phyloP scores from a whole-genome alignment of 2,888 invertebrate species.

The Zele albiditarsus region DNA sequence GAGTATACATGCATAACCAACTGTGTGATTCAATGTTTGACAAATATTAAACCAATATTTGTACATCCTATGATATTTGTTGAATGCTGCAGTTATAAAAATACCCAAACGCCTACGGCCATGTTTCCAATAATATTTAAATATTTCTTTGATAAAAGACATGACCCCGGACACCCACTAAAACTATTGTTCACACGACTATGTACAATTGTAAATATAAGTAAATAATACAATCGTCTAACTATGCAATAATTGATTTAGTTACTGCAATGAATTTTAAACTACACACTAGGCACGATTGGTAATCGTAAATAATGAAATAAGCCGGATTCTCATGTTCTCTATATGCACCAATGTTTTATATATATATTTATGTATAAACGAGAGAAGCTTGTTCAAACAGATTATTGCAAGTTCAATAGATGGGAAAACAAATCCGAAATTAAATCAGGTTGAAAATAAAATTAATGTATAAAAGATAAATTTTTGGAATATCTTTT shows the following conservation, averaged over 20 bases:
- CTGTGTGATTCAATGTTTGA: neutral
- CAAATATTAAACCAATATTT: slow-evolving; percentile 1
- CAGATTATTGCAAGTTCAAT: neutral
- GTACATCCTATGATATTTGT: neutral
- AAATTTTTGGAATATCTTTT: neutral
- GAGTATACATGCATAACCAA: neutral
- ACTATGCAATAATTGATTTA: neutral
- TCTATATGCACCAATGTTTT: neutral
- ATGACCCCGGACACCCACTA: neutral
- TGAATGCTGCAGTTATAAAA: neutral
- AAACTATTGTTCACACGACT: neutral
- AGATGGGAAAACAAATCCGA: neutral
- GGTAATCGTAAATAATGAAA: neutral
- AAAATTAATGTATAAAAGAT: neutral
- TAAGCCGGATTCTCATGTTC: neutral
- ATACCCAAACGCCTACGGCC: neutral
- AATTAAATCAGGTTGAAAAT: neutral
- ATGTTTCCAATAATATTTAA: neutral
- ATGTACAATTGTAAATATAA: neutral
- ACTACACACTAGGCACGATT: neutral
- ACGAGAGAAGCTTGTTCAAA: neutral
- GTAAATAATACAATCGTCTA: neutral
- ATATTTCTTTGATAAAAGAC: neutral
- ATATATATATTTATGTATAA: neutral
- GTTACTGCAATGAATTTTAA: neutral